phyloP scores from a whole-genome alignment of 2,888 invertebrate genomes.

The Cacoxenus indagator region DNA sequence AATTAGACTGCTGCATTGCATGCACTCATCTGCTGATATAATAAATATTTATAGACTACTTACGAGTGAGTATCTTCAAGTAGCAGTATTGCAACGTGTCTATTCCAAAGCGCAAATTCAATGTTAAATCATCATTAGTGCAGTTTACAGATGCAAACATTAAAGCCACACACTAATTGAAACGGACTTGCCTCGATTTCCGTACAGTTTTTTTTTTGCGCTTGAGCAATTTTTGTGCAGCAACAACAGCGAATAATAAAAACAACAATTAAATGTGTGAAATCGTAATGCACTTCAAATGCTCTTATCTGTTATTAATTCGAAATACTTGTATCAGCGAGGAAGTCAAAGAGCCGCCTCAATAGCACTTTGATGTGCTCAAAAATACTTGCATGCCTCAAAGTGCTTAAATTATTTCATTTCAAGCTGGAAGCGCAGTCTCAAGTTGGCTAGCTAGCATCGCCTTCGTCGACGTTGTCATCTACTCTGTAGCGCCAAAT shows the following conservation, averaged over 20 bases:
- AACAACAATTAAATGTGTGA: background rate
- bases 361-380: too few species aligned
- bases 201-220: background rate
- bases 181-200: background rate
- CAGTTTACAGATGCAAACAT: background rate
- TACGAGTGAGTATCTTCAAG: background rate
- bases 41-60: slow-evolving; percentile 11
- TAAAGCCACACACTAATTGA: background rate
- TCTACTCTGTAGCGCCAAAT: background rate
- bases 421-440: background rate
- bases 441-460: background rate
- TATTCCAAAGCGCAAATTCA: background rate
- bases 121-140: background rate
- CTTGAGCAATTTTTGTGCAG: background rate
- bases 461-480: background rate
- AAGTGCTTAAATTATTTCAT: background rate
- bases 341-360: too few species aligned
- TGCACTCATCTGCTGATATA: background rate
- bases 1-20: slow-evolving; percentile 39
- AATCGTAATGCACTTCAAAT: background rate
- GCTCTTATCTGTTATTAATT: background rate
- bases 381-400: background rate
- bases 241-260: too few species aligned
- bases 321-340: too few species aligned
- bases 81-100: background rate